Evolutionary conservation across 2,113 vertebrate species (phyloP).

Genomic region (Tyto alba): DNA sequence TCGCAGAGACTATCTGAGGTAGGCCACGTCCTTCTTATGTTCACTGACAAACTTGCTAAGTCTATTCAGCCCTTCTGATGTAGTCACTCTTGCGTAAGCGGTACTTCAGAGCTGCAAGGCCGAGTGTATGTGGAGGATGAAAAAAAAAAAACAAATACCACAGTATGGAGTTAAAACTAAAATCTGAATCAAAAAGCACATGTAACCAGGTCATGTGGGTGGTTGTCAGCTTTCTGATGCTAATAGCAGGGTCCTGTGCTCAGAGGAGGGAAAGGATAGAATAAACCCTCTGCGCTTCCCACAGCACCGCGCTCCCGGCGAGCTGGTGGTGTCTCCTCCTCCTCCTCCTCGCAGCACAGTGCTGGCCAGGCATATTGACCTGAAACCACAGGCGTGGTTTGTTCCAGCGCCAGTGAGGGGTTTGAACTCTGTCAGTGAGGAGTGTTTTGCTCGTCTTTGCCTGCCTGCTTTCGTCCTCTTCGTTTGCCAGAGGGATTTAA

Average conservation of each 20-base stretch:
- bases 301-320: rapidly evolving
- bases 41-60: background rate
- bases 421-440: background rate
- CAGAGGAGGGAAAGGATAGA: background rate
- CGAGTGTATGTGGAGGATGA: rapidly evolving
- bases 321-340: background rate
- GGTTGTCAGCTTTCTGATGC: background rate
- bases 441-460: rapidly evolving
- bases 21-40: conserved; percentile 22
- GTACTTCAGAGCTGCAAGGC: background rate
- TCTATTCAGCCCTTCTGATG: background rate
- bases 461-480: rapidly evolving
- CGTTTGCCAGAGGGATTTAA: background rate
- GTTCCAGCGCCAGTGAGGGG: background rate
- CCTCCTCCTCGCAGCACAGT: rapidly evolving
- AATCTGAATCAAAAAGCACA: background rate
- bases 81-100: rapidly evolving
- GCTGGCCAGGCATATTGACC: rapidly evolving
- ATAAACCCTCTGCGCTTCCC: rapidly evolving
- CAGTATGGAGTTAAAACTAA: background rate
- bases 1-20: conserved; percentile 96
- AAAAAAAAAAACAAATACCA: background rate
- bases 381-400: rapidly evolving
- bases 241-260: background rate
- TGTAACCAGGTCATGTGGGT: rapidly evolving